phyloP scores from a whole-genome alignment of 1,140 invertebrate genomes.

The Hydropsyche tenuis region DNA sequence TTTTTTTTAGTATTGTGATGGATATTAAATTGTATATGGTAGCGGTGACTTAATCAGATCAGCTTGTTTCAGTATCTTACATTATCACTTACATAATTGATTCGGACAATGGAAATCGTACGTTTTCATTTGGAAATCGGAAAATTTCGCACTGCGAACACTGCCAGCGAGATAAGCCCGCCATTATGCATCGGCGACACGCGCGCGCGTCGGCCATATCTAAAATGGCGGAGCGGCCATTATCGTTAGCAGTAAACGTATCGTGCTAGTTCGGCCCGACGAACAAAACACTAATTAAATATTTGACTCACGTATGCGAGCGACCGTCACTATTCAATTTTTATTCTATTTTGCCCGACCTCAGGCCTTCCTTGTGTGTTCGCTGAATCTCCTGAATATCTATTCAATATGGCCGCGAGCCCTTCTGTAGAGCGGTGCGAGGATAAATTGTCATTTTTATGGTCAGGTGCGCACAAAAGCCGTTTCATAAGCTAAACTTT shows the following conservation, averaged over 20 bases:
- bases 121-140: too few relatives aligned
- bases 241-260: background rate
- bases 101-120: too few relatives aligned
- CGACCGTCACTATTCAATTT: conserved; percentile 24
- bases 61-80: too few relatives aligned
- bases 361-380: too few relatives aligned
- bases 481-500: too few relatives aligned
- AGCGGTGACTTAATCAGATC: too few relatives aligned
- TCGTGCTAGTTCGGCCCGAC: background rate
- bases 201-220: conserved; percentile 16
- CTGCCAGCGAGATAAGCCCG: background rate
- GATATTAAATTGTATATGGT: too few relatives aligned
- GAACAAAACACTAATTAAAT: conserved; percentile 22
- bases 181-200: conserved; percentile 17
- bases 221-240: conserved; percentile 19
- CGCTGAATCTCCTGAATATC: background rate
- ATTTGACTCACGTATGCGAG: conserved; percentile 18
- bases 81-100: too few relatives aligned
- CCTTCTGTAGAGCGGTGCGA: background rate
- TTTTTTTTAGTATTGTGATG: too few relatives aligned
- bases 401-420: background rate
- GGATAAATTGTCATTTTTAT: background rate
- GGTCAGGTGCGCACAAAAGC: background rate
- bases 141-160: background rate
- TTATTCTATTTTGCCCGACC: conserved; percentile 8